Evolutionary conservation across 2,888 invertebrate species (phyloP).

Genomic region (Sturmia bella): DNA sequence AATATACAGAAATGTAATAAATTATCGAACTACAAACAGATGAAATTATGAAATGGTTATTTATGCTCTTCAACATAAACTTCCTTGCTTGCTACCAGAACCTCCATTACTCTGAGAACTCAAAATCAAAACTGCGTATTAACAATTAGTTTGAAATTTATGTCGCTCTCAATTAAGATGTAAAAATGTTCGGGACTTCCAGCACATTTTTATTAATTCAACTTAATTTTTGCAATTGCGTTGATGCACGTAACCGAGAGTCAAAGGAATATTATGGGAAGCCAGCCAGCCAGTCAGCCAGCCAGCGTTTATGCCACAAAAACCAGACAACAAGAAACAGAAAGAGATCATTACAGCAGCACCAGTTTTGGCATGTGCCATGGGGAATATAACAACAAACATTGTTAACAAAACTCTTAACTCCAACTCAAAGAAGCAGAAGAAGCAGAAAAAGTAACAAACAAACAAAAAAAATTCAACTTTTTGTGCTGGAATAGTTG

Average conservation of each 20-base stretch:
- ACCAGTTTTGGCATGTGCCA: constrained; percentile 65
- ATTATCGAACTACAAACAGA: too few species aligned
- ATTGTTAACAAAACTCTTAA: constrained; percentile 47
- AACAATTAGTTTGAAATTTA: constrained; percentile 53
- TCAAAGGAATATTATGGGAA: constrained; percentile 19
- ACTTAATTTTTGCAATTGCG: constrained; percentile 43
- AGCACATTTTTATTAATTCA: constrained; percentile 50
- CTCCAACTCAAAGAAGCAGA: constrained; percentile 39
- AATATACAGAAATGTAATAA: too few species aligned
- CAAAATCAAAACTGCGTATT: constrained; percentile 36
- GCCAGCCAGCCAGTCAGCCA: too few species aligned
- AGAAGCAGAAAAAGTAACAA: constrained; percentile 8
- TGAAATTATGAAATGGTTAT: too few species aligned
- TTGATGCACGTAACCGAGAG: constrained; percentile 32
- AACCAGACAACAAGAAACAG: constrained; percentile 18
- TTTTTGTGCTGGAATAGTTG: constrained; percentile 28
- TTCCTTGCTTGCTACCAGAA: too few species aligned
- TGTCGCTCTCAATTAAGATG: constrained; percentile 51
- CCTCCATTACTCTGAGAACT: too few species aligned
- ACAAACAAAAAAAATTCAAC: constrained; percentile 6
- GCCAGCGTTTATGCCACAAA: constrained; percentile 29
- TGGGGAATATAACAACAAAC: constrained; percentile 62
- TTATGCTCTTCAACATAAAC: too few species aligned
- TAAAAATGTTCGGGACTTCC: constrained; percentile 50
- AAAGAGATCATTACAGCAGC: constrained; percentile 61